These are phyloP conservation scores for Pollachius pollachius DNA, from an alignment of 2,113 vertebrate genomes.

Conservation along the genomic window DNA sequence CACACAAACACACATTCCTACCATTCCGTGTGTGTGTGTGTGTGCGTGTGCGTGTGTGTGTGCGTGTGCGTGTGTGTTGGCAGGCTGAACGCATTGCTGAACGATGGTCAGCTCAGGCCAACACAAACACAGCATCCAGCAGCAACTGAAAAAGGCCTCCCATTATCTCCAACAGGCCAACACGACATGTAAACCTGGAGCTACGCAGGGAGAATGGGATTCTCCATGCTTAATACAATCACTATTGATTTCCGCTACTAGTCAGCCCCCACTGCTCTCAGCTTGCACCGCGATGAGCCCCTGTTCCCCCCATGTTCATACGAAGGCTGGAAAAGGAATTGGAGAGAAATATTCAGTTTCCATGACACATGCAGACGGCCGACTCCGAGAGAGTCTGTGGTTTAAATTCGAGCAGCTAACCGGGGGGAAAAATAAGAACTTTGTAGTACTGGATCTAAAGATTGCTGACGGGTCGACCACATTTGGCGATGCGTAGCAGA, in stretches of 20 bases:
- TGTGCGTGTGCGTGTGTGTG: not conserved
- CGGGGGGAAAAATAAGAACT: conserved; percentile 23
- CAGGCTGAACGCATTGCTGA: too few relatives aligned
- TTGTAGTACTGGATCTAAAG: conserved; percentile 54
- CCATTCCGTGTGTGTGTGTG: not conserved
- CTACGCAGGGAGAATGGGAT: not conserved
- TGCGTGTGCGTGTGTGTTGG: not conserved
- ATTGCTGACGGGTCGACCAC: conserved; percentile 65
- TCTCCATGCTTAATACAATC: not conserved
- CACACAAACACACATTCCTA: conserved; percentile 23
- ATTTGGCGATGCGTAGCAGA: conserved; percentile 31
- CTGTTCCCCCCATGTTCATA: conserved; percentile 18
- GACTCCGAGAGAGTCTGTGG: conserved; percentile 69
- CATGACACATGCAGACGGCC: conserved; percentile 65
- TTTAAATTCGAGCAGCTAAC: conserved; percentile 37
- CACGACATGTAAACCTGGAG: not conserved
- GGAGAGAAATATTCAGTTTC: conserved; percentile 59
- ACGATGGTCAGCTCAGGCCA: not conserved
- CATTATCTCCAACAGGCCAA: not conserved
- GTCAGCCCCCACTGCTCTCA: too few relatives aligned
- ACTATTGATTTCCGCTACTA: not conserved
- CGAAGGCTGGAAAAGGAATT: conserved; percentile 65
- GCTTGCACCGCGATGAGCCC: conserved; percentile 6
- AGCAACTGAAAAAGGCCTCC: conserved; percentile 1
- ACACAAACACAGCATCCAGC: conserved; percentile 5